Evolutionary conservation across 2,113 vertebrate species (phyloP).

Genomic region (Epinephelus moara): DNA sequence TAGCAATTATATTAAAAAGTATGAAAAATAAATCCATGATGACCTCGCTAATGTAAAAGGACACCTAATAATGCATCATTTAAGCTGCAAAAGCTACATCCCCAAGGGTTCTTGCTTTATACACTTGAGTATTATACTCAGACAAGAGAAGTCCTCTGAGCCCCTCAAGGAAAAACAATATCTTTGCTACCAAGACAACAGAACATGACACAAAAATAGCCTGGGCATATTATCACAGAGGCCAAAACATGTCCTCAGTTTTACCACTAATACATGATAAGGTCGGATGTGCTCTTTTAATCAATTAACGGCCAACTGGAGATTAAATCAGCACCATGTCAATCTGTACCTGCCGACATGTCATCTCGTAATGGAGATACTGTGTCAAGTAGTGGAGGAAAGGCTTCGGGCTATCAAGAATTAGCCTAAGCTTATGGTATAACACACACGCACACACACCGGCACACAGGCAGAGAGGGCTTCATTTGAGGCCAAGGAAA

Average conservation of each 20-base stretch:
- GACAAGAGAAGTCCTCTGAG: conserved; percentile 56
- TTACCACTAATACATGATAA: conserved; percentile 57
- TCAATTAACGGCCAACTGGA: conserved; percentile 56
- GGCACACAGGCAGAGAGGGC: conserved; percentile 14
- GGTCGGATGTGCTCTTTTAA: conserved; percentile 52
- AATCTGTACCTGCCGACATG: conserved; percentile 74
- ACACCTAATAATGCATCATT: conserved; percentile 41
- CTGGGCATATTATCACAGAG: conserved; percentile 49
- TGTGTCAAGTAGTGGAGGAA: conserved; percentile 57
- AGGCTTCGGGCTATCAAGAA: conserved; percentile 49
- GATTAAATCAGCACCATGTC: conserved; percentile 71
- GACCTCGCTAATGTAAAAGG: conserved; percentile 16
- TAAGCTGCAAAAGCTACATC: conserved; percentile 46
- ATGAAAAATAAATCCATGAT: not conserved
- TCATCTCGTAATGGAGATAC: conserved; percentile 62
- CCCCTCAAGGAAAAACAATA: conserved; percentile 66
- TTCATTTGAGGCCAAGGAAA: conserved; percentile 43
- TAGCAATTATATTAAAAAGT: conserved; percentile 21
- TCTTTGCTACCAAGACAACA: conserved; percentile 75
- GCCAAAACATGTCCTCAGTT: conserved; percentile 60
- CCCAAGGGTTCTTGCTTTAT: conserved; percentile 37
- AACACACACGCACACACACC: conserved; percentile 10
- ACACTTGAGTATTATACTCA: conserved; percentile 60
- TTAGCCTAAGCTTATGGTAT: conserved; percentile 45
- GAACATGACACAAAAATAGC: conserved; percentile 69